Evolutionary conservation across 2,888 invertebrate species (phyloP).

Genomic region (Spodoptera picta): DNA sequence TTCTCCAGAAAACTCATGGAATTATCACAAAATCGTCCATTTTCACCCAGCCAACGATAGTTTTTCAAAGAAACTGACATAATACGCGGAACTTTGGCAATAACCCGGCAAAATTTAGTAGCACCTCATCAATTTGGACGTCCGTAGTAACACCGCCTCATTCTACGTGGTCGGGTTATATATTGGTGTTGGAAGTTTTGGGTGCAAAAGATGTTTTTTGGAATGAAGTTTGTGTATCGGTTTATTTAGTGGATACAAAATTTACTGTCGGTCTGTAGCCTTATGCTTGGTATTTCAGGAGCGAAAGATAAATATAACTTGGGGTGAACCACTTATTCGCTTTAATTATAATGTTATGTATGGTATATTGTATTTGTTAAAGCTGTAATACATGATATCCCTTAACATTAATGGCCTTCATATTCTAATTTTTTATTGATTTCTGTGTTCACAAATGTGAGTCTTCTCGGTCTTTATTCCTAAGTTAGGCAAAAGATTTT

Average conservation of each 20-base stretch:
- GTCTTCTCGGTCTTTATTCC: too few species aligned
- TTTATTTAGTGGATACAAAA: neutral
- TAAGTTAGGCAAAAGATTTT: too few species aligned
- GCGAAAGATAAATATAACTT: too few species aligned
- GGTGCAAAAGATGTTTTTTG: slow-evolving; percentile 16
- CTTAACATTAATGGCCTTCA: too few species aligned
- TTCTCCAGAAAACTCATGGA: neutral
- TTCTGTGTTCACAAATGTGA: too few species aligned
- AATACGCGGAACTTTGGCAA: slow-evolving; percentile 49
- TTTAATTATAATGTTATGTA: too few species aligned
- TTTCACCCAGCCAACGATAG: slow-evolving; percentile 28
- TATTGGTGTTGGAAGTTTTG: slow-evolving; percentile 46
- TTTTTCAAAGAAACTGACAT: slow-evolving; percentile 54
- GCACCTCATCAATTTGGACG: slow-evolving; percentile 54
- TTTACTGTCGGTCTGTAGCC: too few species aligned
- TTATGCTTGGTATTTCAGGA: too few species aligned
- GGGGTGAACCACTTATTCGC: too few species aligned
- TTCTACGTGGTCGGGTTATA: slow-evolving; percentile 53
- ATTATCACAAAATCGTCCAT: slow-evolving; percentile 36
- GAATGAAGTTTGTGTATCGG: neutral
- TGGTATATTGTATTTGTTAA: too few species aligned
- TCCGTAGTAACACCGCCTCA: slow-evolving; percentile 40
- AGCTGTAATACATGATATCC: too few species aligned
- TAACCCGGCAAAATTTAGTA: slow-evolving; percentile 56
- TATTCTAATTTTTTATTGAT: too few species aligned